Base-by-base conservation (phyloP, 2,888 invertebrate species). In the Cristatella mucedo region DNA sequence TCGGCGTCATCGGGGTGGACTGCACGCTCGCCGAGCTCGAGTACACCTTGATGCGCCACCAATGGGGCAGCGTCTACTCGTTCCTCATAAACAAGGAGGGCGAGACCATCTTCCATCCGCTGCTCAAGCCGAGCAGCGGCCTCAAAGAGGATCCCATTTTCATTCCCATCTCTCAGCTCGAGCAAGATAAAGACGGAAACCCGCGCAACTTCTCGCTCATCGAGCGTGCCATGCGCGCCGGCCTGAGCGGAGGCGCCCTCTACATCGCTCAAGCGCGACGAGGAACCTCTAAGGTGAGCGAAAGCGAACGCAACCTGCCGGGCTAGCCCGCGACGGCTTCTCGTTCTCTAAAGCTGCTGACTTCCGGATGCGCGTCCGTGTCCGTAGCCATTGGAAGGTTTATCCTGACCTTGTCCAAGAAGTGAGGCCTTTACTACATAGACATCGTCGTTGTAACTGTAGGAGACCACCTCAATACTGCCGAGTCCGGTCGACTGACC, bases 1-100 rank as follows among this genome's bases (percentile, higher is more conserved):
- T 67, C 42, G 67, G 67, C 18, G 67, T 67, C 4, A 62, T 61
- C 29, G 67, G 65, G n/a, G 57, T 67, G 11, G 67, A 67, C 52
- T 64, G 64, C 1, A 65, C 67, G 2, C 46, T 67, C 29, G 65
- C 66, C 45, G 66, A 67, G 45, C 63, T 67, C 26, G 65, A 67
- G 45, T 62, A 61, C 44, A 59, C 61, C 37, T 52, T 66, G 18
- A 61, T 57, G 13, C 57, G 59, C 30, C 59, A 65, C 43, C 63
- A 63, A 53, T 67, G 66, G 66, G 67, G 67, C 13, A 56, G 60
- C 7, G 66, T 67, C 11, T 61, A 63, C 44, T 63, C 66, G 3
- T 67, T 67, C 48, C 56, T 67, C 9, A 62, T 67, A 39, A 64
- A 67, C 49, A 57, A 59, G 22, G 59, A 67, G 37, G 63, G 66